Evolutionary conservation across 2,113 vertebrate genomes (phyloP), one percentile per base, ranked within the genome.

Genomic region (Natator depressus): DNA sequence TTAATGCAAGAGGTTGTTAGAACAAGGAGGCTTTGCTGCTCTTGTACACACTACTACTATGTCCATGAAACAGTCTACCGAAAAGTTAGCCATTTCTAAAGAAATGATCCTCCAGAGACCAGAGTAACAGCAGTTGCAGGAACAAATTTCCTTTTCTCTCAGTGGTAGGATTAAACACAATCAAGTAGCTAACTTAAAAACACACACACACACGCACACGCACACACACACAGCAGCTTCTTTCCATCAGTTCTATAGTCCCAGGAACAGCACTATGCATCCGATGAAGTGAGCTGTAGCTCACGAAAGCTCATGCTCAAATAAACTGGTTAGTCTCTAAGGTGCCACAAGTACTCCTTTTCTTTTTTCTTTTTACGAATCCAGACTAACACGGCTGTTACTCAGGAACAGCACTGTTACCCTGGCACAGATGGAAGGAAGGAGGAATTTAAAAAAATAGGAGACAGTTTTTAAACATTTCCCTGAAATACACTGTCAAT

Each of bases 81-180:
- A 75, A 75, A 42, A 42, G n/a, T 75, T 10, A 75, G n/a, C 17
- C 69, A 75, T 75, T 75, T 22, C 38, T 42, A 75, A 42, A 38
- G n/a, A 80, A 49, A 22, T 2, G 2, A 22, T 35, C 49, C 46
- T 75, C 69, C 38, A 35, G 4, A 49, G 16, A 3, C 53, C 5
- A 13, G 27, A 7, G 20, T 22, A 57, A 46, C n/a, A 69, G 31
- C 24, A 78, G 55, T 4, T 75, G 12, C 6, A 38, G 75, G 89
- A 55, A 25, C 51, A 65, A 89, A 84, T 49, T 50, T 20, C 50
- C 47, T 49, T 27, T 76, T 31, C 80, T 57, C 25, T 24, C 72
- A 87, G 25, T 6, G 11, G 4, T 12, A 8, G 10, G 2, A 12
- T 31, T 46, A 80, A 76, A 27, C 0, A 0, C 6, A 50, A 53